Evolutionary conservation across 2,113 vertebrate species (phyloP).

Genomic region (Trichomycterus rosablanca): DNA sequence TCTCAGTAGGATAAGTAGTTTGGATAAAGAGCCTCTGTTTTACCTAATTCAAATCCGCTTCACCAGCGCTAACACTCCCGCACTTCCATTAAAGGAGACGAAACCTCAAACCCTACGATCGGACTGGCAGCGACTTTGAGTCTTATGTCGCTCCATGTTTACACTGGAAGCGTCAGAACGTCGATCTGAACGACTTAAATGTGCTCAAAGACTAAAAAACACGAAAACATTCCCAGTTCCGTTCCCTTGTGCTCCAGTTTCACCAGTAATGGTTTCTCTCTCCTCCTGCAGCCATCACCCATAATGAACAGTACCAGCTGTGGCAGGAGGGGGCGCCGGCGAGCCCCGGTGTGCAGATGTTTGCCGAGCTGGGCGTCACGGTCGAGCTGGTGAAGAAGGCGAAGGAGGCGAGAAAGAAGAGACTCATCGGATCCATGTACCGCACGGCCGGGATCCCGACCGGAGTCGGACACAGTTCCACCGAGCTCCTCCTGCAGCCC

Average conservation of each 20-base stretch:
- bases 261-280: too few species aligned
- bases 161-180: too few species aligned
- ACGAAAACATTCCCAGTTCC: too few species aligned
- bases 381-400: conserved; percentile 66
- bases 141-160: too few species aligned
- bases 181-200: too few species aligned
- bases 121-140: too few species aligned
- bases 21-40: not conserved
- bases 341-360: conserved; percentile 63
- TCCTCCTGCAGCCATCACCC: conserved; percentile 62
- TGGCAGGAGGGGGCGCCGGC: conserved; percentile 65
- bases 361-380: conserved; percentile 68
- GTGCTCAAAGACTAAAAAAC: too few species aligned
- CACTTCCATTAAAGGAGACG: not conserved
- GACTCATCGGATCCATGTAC: conserved; percentile 60
- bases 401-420: conserved; percentile 66
- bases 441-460: conserved; percentile 65
- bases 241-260: too few species aligned
- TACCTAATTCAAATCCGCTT: too few species aligned
- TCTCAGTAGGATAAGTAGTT: not conserved
- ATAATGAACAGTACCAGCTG: conserved; percentile 65
- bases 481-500: conserved; percentile 62
- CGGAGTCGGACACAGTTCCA: conserved; percentile 73
- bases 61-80: too few species aligned
- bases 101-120: too few species aligned